Conservation (phyloP, 2,113 vertebrate genomes). For the Clinocottus analis region DNA sequence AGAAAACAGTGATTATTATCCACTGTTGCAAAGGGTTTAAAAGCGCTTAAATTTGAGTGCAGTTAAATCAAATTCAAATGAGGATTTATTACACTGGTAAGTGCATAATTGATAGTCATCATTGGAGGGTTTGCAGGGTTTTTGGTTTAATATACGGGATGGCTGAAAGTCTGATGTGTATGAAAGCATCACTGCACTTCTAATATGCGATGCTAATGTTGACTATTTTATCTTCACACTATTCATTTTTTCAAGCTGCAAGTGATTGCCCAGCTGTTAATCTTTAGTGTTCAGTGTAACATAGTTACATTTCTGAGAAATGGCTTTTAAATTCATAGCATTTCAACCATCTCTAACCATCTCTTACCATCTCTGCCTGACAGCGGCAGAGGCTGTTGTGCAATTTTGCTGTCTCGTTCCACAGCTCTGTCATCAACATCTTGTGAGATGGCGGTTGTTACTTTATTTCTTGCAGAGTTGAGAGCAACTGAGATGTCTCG, state of each 20-base stretch:
- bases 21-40: not conserved
- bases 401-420: not conserved
- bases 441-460: not conserved
- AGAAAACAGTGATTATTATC: not conserved
- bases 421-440: not conserved
- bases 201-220: not conserved
- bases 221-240: not conserved
- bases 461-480: not conserved
- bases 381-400: not conserved
- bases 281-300: not conserved
- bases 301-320: not conserved
- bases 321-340: not conserved
- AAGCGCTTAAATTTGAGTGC: conserved; percentile 12
- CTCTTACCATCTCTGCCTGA: not conserved
- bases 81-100: not conserved
- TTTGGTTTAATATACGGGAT: not conserved
- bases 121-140: not conserved
- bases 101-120: not conserved
- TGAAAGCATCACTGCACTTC: not conserved
- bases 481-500: conserved; percentile 29
- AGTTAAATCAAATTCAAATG: conserved; percentile 1
- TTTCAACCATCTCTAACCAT: not conserved
- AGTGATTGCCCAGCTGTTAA: not conserved
- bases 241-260: not conserved
- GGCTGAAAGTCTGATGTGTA: not conserved